Evolutionary conservation across 2,113 vertebrate genomes (phyloP).

Genomic region (Tringa solitaria): DNA sequence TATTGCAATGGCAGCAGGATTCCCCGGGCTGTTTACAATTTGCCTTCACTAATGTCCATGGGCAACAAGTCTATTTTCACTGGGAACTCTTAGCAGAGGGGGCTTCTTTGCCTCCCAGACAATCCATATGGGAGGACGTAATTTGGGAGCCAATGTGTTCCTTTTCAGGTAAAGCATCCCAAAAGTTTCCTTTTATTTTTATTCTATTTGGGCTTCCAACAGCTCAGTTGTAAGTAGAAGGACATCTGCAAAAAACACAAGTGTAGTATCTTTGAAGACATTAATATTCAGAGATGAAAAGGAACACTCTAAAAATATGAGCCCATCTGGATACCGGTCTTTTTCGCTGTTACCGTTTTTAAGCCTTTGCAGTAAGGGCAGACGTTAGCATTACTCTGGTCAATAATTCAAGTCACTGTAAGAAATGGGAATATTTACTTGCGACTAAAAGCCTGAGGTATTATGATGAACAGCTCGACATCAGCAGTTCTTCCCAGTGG

Average conservation of each 20-base stretch:
- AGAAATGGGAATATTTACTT: not conserved
- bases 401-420: not conserved
- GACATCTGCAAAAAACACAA: not conserved
- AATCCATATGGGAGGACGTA: not conserved
- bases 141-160: not conserved
- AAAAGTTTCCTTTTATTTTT: not conserved
- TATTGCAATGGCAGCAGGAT: not conserved
- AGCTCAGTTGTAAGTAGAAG: not conserved
- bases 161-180: not conserved
- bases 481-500: not conserved
- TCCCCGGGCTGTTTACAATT: not conserved
- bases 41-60: accelerated
- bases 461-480: not conserved
- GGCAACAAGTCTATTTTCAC: not conserved
- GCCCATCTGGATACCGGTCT: not conserved
- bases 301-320: not conserved
- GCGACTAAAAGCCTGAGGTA: not conserved
- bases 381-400: not conserved
- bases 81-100: not conserved
- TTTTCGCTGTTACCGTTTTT: not conserved
- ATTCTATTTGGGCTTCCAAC: not conserved
- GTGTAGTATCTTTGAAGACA: not conserved
- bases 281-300: not conserved
- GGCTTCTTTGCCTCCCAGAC: not conserved
- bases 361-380: not conserved